phyloP scores from a whole-genome alignment of 2,888 invertebrate species.

The Helleia helle region DNA sequence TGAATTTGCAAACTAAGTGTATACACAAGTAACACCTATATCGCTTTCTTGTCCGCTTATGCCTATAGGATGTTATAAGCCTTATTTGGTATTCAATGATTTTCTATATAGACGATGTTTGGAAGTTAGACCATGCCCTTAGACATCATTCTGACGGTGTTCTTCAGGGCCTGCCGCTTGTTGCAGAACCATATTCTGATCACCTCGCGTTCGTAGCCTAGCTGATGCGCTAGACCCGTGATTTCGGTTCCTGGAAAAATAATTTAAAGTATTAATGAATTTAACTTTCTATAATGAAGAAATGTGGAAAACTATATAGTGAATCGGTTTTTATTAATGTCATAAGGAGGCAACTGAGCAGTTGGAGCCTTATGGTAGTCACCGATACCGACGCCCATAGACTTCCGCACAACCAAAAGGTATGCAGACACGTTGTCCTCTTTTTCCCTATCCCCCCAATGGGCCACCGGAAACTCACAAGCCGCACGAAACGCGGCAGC shows the following conservation, averaged over 20 bases:
- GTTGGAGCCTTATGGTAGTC: too few species aligned
- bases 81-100: neutral
- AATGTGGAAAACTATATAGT: too few species aligned
- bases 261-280: neutral
- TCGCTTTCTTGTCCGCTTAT: neutral
- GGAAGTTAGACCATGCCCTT: slow-evolving; percentile 82
- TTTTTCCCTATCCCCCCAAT: too few species aligned
- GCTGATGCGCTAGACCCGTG: slow-evolving; percentile 93
- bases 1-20: slow-evolving; percentile 4
- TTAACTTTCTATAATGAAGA: too few species aligned
- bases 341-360: too few species aligned
- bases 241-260: slow-evolving; percentile 90
- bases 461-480: too few species aligned
- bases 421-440: too few species aligned
- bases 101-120: slow-evolving; percentile 12
- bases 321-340: too few species aligned
- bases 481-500: too few species aligned
- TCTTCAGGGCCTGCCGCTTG: slow-evolving; percentile 97
- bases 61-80: slow-evolving; percentile 17
- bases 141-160: slow-evolving; percentile 96
- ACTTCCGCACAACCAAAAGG: too few species aligned
- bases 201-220: slow-evolving; percentile 97
- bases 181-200: slow-evolving; percentile 99
- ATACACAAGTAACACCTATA: slow-evolving; percentile 4
- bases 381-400: too few species aligned